Evolutionary conservation across 2,113 vertebrate genomes (phyloP).

Genomic region (Hiodon tergisus): DNA sequence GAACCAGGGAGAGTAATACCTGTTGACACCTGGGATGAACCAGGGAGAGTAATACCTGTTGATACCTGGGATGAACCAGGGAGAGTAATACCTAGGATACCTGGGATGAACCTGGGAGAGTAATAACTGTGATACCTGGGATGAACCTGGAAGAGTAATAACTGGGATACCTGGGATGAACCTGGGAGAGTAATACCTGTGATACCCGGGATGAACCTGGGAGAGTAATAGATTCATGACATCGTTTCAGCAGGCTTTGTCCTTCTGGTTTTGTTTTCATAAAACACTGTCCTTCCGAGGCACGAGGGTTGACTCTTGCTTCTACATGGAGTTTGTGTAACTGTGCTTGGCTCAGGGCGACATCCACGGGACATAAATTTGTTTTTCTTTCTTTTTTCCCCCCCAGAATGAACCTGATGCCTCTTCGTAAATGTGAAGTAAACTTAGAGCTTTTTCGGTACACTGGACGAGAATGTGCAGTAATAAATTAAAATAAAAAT

Average conservation of each 20-base stretch:
- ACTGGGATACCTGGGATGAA: too few species aligned
- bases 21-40: too few species aligned
- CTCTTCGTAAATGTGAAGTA: neutral
- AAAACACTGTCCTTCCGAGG: neutral
- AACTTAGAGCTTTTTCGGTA: conserved; percentile 24
- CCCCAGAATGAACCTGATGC: conserved; percentile 5
- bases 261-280: conserved; percentile 10
- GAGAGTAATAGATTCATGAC: neutral
- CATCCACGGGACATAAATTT: conserved; percentile 1
- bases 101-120: neutral
- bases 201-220: too few species aligned
- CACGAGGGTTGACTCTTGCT: conserved; percentile 4
- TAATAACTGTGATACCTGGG: neutral
- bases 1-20: too few species aligned
- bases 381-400: neutral
- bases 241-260: neutral
- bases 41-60: neutral
- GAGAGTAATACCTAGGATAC: neutral
- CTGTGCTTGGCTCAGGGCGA: neutral
- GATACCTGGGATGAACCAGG: too few species aligned
- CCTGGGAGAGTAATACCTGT: too few species aligned
- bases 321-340: conserved; percentile 9
- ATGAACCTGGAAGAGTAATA: neutral
- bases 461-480: conserved; percentile 19
- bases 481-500: conserved; percentile 31